These are phyloP conservation scores for Nylanderia fulva DNA, from an alignment of 1,140 invertebrate species.

Conservation along the genomic window DNA sequence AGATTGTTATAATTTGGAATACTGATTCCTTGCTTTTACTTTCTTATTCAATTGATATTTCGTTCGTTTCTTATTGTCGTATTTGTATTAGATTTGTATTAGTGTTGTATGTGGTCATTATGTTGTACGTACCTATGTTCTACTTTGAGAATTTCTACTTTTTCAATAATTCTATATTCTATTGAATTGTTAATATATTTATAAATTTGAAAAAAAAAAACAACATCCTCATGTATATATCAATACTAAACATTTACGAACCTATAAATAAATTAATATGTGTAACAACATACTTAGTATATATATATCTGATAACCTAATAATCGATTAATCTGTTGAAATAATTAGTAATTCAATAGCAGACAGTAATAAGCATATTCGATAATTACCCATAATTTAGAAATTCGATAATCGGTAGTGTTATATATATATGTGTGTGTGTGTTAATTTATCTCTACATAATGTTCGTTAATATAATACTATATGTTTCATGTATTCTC, in stretches of 20 bases:
- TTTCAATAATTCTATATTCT: neutral
- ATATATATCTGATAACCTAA: neutral
- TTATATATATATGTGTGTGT: neutral
- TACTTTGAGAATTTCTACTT: too few species aligned
- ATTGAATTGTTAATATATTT: neutral
- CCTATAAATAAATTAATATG: neutral
- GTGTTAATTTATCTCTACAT: neutral
- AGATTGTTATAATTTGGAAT: conserved; percentile 25
- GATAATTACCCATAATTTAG: conserved; percentile 11
- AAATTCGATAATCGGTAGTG: neutral
- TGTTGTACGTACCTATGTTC: too few species aligned
- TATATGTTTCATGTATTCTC: neutral
- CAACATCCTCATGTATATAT: neutral
- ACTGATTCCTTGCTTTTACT: neutral
- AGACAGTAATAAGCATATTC: neutral
- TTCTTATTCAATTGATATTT: neutral
- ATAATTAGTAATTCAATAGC: conserved; percentile 35
- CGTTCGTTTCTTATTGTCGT: neutral
- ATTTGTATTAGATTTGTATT: too few species aligned
- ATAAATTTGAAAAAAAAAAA: neutral
- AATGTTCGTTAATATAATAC: neutral
- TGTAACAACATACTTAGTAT: neutral
- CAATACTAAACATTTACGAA: neutral
- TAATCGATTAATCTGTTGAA: neutral
- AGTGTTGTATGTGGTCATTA: neutral